Conservation (phyloP, 2,113 vertebrate species). For the Sapajus apella region DNA sequence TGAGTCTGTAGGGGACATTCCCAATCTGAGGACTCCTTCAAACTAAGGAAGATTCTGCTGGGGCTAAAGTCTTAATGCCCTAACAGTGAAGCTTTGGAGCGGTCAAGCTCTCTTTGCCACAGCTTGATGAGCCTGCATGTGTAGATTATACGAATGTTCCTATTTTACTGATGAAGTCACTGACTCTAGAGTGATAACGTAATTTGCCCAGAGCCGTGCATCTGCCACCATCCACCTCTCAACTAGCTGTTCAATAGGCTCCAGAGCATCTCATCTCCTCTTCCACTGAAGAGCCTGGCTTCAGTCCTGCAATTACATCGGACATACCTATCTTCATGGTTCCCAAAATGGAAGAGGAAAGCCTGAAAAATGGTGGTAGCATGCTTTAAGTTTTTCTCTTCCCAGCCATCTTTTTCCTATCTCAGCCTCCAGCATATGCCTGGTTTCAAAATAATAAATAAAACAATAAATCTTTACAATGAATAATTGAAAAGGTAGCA, state of each 20-base stretch:
- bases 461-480: not conserved
- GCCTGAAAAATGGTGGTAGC: not conserved
- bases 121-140: not conserved
- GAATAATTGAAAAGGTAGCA: not conserved
- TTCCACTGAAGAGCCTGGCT: not conserved
- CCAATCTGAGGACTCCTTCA: not conserved
- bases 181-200: not conserved
- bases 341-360: not conserved
- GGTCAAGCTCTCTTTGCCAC: not conserved
- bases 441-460: not conserved
- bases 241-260: not conserved
- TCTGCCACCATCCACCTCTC: not conserved
- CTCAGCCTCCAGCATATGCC: not conserved
- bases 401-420: not conserved
- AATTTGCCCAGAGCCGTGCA: too few species aligned
- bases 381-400: not conserved
- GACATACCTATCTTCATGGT: rapidly evolving
- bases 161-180: not conserved
- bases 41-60: not conserved
- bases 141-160: too few species aligned
- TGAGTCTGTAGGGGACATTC: not conserved
- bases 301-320: not conserved
- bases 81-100: not conserved
- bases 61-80: not conserved
- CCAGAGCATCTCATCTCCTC: not conserved